These are phyloP conservation scores for Matsumyia berberina DNA, from an alignment of 2,888 invertebrate species.

Conservation along the genomic window DNA sequence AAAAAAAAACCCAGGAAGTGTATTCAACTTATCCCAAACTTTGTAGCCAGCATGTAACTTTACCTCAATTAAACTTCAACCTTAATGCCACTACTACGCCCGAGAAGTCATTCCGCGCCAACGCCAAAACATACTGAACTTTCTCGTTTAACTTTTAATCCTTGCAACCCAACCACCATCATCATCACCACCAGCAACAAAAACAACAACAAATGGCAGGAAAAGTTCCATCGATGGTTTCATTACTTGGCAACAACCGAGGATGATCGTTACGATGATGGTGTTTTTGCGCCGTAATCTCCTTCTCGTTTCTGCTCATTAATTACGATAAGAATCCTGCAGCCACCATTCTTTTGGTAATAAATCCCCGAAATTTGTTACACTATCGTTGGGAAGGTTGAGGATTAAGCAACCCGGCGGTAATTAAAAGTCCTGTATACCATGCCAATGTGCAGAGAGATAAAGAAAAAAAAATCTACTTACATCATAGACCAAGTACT, in stretches of 20 bases:
- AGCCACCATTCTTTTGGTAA: conserved; percentile 50
- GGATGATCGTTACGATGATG: conserved; percentile 45
- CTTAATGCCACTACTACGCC: conserved; percentile 25
- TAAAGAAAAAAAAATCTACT: conserved; percentile 81
- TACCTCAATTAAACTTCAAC: conserved; percentile 70
- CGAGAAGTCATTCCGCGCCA: conserved; percentile 49
- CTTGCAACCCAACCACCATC: conserved; percentile 28
- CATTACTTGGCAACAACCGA: conserved; percentile 47
- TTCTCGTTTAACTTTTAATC: conserved; percentile 66
- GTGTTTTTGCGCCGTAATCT: conserved; percentile 42
- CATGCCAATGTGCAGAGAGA: background rate
- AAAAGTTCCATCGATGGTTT: conserved; percentile 6
- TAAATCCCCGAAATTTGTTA: conserved; percentile 70
- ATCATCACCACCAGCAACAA: conserved; percentile 5
- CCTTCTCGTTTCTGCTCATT: conserved; percentile 51
- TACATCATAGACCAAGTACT: conserved; percentile 92
- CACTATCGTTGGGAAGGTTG: conserved; percentile 8
- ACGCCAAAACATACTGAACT: conserved; percentile 66
- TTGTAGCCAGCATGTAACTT: conserved; percentile 66
- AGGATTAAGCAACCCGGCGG: conserved; percentile 56
- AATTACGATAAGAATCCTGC: conserved; percentile 72
- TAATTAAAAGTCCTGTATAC: conserved; percentile 56
- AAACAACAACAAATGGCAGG: conserved; percentile 1
- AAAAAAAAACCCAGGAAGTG: conserved; percentile 27
- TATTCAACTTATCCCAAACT: conserved; percentile 55